Base-by-base conservation (phyloP, 2,113 vertebrate genomes). In the Phocoena sinus region DNA sequence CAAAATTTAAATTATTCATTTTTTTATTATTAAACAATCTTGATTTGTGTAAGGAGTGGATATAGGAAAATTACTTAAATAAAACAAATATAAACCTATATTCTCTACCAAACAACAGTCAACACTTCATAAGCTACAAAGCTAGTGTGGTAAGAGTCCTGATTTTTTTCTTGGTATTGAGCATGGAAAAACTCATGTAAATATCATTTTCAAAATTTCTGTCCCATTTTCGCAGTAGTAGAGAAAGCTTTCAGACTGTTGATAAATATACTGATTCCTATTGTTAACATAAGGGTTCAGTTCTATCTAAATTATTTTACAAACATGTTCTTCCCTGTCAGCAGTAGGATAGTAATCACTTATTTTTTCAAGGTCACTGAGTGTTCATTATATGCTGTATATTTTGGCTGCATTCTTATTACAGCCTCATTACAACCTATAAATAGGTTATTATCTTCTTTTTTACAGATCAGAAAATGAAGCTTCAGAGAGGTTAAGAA, bases 1-100 rank as follows among this genome's bases (percentile, higher is more conserved):
- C 58, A 53, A 60, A 89, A 56, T 96, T 98, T 98, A 95, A 98
- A 91, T 28, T 7, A 63, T 14, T 97, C 25, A 50, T 82, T 97
- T 96, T 68, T 62, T 94, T 88, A 96, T 95, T 97, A 93, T 95
- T 96, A 96, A 95, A 95, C 76, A 94, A 62, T 91, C 47, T 94
- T 97, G 85, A 79, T 81, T 87, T 90, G 67, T 65, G 5, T 60
- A 62, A 85, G 3, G 63, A 63, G 5, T 23, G 15, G 0, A 28
- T 71, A 31, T 5, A 53, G 12, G 17, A 58, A 67, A 89, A 74
- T 50, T 62, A 81, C 71, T 63, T 63, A 95, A 94, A 62, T 50
- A 50, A 89, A 93, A 38, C 80, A 67, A 94, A 89, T 14, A 71
- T 33, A 95, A 91, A 79, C 11, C 4, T 13, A 20, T 14, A 18